Evolutionary conservation across 2,888 invertebrate genomes (phyloP).

Genomic region (Cerceris ruficornis): DNA sequence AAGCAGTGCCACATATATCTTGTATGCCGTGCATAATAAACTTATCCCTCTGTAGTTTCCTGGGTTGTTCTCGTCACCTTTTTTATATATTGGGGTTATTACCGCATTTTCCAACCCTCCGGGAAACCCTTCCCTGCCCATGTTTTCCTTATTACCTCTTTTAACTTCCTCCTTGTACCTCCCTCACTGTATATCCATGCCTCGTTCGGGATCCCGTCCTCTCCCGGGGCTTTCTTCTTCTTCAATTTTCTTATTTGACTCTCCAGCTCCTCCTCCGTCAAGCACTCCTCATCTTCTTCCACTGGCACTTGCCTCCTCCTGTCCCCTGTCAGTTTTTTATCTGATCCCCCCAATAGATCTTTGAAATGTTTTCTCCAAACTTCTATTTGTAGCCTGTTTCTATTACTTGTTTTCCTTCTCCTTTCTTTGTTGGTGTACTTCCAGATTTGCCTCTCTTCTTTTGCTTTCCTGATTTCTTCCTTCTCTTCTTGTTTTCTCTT

Average conservation of each 20-base stretch:
- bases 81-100: neutral
- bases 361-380: conserved; percentile 1
- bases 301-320: neutral
- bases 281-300: neutral
- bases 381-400: neutral
- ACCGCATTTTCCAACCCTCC: neutral
- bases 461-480: neutral
- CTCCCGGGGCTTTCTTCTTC: neutral
- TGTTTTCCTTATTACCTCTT: neutral
- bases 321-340: neutral
- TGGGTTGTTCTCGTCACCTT: neutral
- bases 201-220: neutral
- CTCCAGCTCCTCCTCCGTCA: neutral
- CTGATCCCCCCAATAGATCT: neutral
- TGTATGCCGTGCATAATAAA: conserved; percentile 4
- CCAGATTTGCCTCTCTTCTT: neutral
- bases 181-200: neutral
- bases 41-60: conserved; percentile 16
- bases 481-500: neutral
- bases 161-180: neutral
- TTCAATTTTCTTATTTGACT: neutral
- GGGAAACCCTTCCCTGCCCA: neutral
- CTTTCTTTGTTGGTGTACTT: conserved; percentile 1
- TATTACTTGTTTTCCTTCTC: neutral
- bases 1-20: conserved; percentile 1